Evolutionary conservation across 2,797 vertebrate genomes (phyloP), one percentile per base, ranked within the genome.

Genomic region (Tangara arthus): DNA sequence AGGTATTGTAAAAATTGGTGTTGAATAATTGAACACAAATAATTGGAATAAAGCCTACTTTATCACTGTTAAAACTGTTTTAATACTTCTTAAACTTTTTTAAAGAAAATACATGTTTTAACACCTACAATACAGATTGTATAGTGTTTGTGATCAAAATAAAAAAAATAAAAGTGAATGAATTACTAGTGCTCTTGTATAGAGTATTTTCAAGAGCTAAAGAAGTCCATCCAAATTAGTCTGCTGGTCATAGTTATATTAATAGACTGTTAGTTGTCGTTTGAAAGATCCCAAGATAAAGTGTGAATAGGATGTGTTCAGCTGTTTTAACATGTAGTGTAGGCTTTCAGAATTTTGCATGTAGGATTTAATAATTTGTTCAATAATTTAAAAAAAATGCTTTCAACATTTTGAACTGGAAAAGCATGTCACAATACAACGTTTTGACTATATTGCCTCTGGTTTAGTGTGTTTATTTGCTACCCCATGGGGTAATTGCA

Each of bases 291-390:
- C 97, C 96, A 75, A 97, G 94, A 96, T 98, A 96, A 98, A 98
- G 97, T 98, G 98, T 98, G 98, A 98, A 97, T 98, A 98, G 98
- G 98, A 97, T 98, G 98, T 99, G 98, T 98, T 96, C 92, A 96
- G 94, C 96, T 97, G 97, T 98, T 98, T 98, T 98, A 98, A 98
- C 96, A 96, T 98, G 98, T 98, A 98, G 97, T 96, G 96, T 97
- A 97, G 96, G 87, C 95, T 96, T 98, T 98, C 97, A 97, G 56
- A 98, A 97, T 95, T 98, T 98, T 98, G 99, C 98, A 99, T 99
- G 98, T 98, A 98, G 98, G 98, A 98, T 97, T 98, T 95, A 97
- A 97, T 97, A 97, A 97, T 98, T 97, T 98, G 98, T 98, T 98
- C 96, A 97, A 98, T 98, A 82, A 42, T 42, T 97, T 96, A 97